These are phyloP conservation scores for Phenganax marumi DNA, from an alignment of 92 coral and sea anemone genomes.

Conservation along the genomic window DNA sequence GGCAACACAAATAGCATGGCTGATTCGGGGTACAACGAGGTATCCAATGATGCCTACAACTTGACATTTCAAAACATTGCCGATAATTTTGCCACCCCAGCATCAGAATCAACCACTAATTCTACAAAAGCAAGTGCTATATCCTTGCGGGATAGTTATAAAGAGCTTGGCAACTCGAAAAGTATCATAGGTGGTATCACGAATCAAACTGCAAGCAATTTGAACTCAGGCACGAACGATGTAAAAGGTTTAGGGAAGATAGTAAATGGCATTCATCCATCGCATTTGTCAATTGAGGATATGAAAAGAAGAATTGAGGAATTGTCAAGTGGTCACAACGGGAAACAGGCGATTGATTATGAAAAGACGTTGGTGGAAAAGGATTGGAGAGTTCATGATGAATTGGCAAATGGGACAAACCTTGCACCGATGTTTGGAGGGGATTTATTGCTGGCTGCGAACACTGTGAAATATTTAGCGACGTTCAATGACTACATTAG, in stretches of 20 bases:
- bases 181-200: constrained; percentile 22
- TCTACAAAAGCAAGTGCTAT: neutral
- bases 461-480: constrained; percentile 58
- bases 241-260: constrained; percentile 19
- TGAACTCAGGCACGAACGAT: neutral
- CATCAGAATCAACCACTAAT: neutral
- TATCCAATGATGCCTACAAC: constrained; percentile 15
- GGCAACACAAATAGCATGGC: neutral
- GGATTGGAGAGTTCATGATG: neutral
- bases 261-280: neutral
- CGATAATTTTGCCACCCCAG: constrained; percentile 13
- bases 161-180: constrained; percentile 21
- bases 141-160: constrained; percentile 1
- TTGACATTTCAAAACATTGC: constrained; percentile 31
- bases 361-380: neutral
- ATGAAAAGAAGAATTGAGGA: constrained; percentile 23
- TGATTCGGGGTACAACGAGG: neutral
- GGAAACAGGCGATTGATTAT: constrained; percentile 11
- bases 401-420: constrained; percentile 16
- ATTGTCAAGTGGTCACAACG: neutral
- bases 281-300: constrained; percentile 26
- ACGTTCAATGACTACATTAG: constrained; percentile 53
- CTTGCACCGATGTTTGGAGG: constrained; percentile 95
- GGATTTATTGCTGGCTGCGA: constrained; percentile 78
- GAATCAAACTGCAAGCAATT: neutral